These are phyloP conservation scores for Ailuropoda melanoleuca DNA, from an alignment of 2,113 vertebrate genomes.

Conservation along the genomic window DNA sequence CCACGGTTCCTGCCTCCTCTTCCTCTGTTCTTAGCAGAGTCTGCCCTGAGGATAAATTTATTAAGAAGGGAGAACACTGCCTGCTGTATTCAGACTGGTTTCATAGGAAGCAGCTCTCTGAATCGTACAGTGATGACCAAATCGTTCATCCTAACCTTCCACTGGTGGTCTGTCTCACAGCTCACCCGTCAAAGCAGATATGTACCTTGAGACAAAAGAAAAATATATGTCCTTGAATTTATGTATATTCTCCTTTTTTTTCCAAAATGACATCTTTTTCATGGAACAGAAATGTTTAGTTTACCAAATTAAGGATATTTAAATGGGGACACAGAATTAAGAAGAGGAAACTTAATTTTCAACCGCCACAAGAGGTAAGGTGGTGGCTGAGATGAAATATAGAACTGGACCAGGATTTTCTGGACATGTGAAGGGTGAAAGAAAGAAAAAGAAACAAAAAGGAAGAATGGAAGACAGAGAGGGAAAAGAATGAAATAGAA, in stretches of 20 bases:
- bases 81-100: not conserved
- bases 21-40: not conserved
- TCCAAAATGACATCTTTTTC: not conserved
- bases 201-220: not conserved
- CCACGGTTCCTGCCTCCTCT: not conserved
- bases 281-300: not conserved
- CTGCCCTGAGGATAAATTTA: not conserved
- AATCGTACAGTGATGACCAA: not conserved
- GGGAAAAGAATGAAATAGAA: not conserved
- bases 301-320: not conserved
- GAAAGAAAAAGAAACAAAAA: not conserved
- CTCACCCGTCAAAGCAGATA: not conserved
- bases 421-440: not conserved
- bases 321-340: not conserved
- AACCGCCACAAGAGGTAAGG: not conserved
- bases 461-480: not conserved
- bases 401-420: slow-evolving; percentile 5
- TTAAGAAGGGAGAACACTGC: not conserved
- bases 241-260: not conserved
- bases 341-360: not conserved
- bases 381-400: not conserved
- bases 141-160: not conserved
- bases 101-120: not conserved
- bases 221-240: not conserved
- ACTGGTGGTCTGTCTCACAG: not conserved